Percentiles rank a stretch among this genome's conserved stretches.
These are phyloP conservation scores for Zalophus californianus DNA, from an alignment of 2,797 vertebrate genomes.

Conservation along the genomic window DNA sequence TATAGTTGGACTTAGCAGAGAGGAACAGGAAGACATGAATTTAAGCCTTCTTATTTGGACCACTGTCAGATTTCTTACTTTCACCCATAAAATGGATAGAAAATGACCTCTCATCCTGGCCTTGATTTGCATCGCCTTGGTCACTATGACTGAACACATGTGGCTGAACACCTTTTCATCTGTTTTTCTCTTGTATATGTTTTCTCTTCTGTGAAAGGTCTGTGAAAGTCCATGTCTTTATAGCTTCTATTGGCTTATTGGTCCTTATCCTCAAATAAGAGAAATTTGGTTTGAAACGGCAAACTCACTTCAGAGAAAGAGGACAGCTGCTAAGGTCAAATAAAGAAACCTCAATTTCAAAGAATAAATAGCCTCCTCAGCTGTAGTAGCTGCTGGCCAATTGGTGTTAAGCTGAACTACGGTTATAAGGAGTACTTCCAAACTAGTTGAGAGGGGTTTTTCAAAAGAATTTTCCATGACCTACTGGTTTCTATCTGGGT, in stretches of 20 bases:
- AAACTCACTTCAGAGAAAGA: slow-evolving; percentile 39
- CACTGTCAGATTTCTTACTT: not conserved
- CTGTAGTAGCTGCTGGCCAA: not conserved
- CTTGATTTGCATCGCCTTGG: not conserved
- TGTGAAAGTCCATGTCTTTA: not conserved
- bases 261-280: slow-evolving; percentile 28
- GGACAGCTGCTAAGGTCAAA: slow-evolving; percentile 46
- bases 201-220: slow-evolving; percentile 6
- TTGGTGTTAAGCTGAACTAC: not conserved
- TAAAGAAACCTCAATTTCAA: slow-evolving; percentile 42
- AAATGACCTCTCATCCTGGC: not conserved
- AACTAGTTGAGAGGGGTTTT: not conserved
- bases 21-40: not conserved
- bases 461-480: not conserved
- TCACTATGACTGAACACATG: not conserved
- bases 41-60: not conserved
- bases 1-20: not conserved
- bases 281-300: slow-evolving; percentile 27
- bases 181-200: not conserved
- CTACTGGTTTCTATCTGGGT: slow-evolving; percentile 2
- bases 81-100: not conserved
- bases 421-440: not conserved
- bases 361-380: slow-evolving; percentile 19
- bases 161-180: not conserved
- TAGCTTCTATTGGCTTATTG: not conserved